These are phyloP conservation scores for Agrotis segetum DNA, from an alignment of 2,888 invertebrate species.

Conservation along the genomic window DNA sequence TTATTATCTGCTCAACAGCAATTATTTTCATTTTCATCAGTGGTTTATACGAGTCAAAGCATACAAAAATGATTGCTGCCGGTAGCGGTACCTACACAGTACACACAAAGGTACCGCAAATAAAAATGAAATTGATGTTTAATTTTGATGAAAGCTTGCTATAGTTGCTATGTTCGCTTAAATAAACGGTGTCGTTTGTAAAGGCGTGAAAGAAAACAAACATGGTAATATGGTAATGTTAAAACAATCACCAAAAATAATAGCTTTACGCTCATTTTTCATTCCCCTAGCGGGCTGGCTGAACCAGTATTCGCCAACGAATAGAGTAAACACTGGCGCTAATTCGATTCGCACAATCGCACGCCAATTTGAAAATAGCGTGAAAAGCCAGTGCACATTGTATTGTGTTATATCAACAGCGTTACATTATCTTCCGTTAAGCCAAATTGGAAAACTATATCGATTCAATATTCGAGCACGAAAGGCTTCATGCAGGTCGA, in stretches of 20 bases:
- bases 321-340: conserved; percentile 25
- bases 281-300: neutral
- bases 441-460: conserved; percentile 62
- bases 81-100: neutral
- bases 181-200: conserved; percentile 9
- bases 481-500: conserved; percentile 72
- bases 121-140: conserved; percentile 37
- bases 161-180: conserved; percentile 11
- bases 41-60: neutral
- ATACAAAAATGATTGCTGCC: conserved; percentile 20
- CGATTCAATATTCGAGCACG: conserved; percentile 66
- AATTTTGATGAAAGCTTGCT: conserved; percentile 33
- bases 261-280: conserved; percentile 6
- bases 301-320: conserved; percentile 12
- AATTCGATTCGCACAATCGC: conserved; percentile 39
- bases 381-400: conserved; percentile 41
- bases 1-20: neutral
- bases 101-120: conserved; percentile 5
- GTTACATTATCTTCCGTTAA: conserved; percentile 53
- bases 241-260: neutral
- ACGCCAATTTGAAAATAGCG: conserved; percentile 39
- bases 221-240: conserved; percentile 10
- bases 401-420: conserved; percentile 32
- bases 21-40: neutral
- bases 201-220: conserved; percentile 30